phyloP scores from a whole-genome alignment of 2,113 vertebrate species.

The Aspiorhynchus laticeps region DNA sequence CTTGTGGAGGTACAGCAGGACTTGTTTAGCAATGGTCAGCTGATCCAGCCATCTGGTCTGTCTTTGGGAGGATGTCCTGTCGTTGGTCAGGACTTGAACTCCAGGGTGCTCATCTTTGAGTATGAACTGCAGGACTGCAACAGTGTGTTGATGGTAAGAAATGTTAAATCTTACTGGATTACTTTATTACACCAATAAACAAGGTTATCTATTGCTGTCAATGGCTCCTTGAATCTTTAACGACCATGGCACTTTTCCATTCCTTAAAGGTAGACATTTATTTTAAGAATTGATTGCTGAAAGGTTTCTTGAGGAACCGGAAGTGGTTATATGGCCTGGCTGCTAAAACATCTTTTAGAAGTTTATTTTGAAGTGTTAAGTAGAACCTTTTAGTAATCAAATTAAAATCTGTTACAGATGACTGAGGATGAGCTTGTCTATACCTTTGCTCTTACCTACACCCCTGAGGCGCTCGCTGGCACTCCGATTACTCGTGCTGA shows the following conservation, averaged over 20 bases:
- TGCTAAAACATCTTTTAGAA: too few species aligned
- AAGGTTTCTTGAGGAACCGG: too few species aligned
- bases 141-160: slow-evolving; percentile 63
- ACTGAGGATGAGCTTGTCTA: slow-evolving; percentile 65
- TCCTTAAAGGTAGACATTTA: rapidly evolving
- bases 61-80: slow-evolving; percentile 63
- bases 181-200: too few species aligned
- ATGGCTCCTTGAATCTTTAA: too few species aligned
- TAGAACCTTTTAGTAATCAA: too few species aligned
- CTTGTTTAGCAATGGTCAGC: slow-evolving; percentile 62
- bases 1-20: slow-evolving; percentile 66
- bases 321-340: too few species aligned
- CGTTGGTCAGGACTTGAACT: slow-evolving; percentile 16
- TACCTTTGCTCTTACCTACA: slow-evolving; percentile 57
- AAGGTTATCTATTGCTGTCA: too few species aligned
- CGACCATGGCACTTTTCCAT: too few species aligned
- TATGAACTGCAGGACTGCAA: slow-evolving; percentile 64
- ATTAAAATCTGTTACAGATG: too few species aligned
- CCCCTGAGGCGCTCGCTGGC: background rate
- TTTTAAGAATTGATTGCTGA: too few species aligned
- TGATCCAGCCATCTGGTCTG: slow-evolving; percentile 54
- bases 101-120: slow-evolving; percentile 64
- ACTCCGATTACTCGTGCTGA: background rate
- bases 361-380: too few species aligned
- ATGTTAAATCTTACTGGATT: background rate